Base-by-base conservation (phyloP, 2,113 vertebrate genomes). In the Cyphomyrus discorhynchus region DNA sequence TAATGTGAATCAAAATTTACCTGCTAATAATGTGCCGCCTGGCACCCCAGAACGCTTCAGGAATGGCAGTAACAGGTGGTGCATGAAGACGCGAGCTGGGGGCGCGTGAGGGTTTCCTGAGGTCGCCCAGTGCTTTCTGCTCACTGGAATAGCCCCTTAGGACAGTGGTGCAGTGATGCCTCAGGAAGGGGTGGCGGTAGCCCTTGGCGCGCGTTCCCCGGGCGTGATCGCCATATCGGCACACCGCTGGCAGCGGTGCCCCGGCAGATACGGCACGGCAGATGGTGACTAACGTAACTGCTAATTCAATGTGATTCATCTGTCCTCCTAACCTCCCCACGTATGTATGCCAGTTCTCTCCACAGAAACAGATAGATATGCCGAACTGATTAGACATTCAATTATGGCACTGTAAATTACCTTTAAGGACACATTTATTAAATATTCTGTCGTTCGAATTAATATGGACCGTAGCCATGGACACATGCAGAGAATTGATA, bases 291-390 rank as follows among this genome's bases (percentile, higher is more conserved):
- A 87, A 39, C 85, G 19, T 35, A 35, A 39, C 49, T 17, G 50
- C n/a, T 87, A 89, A 80, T 89, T 89, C 70, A 42, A 42, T n/a
- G 42, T 56, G 70, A 83, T 82, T 56, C 88, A 83, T 83, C 88
- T 83, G 74, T 74, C 45, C 87, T 47, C 42, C 39, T 66, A 62
- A 17, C 88, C 58, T 19, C 39, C 13, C 62, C 9, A 46, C n/a
- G 88, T 89, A 13, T 56, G 88, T 35, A 45, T 49, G 21, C 19
- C 31, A 56, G 52, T 10, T 74, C 49, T 49, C n/a, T 27, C n/a
- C 42, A 24, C 53, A 62, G 87, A 88, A 66, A 89, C 70, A 35
- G 46, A 77, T 31, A 88, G 88, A 77, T 70, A 39, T 88, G 47
- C 35, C 42, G 62, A 88, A 88, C 27, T 80, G 66, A 74, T 52